Base-by-base conservation (phyloP, 2,888 invertebrate genomes). In the Oligia fasciuncula region DNA sequence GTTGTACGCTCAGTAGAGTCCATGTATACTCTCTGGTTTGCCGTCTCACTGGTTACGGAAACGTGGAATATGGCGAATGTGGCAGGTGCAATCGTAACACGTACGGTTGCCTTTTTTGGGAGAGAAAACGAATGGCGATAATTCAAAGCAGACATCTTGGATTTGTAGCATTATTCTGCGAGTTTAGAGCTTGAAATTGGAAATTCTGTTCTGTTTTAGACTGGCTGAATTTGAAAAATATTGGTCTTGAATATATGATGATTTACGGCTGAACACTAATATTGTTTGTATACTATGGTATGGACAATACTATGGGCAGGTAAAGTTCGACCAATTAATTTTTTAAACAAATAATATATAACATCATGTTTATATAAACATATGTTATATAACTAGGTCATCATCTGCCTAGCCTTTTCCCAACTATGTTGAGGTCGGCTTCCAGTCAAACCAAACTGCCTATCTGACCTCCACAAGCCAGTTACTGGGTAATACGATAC, bases 71-170 rank as follows among this genome's bases (percentile, higher is more conserved):
- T 77, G 76, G 84, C 3, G 75, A 76, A 74, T 49, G 72, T 84
- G 84, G 67, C 85, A 87, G 87, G 80, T 80, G 80, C 85, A 79
- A 74, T 79, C 76, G 79, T 57, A 72, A 74, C 63, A 82, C 57
- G 68, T 76, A 66, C 46, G 65, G 65, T 73, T 66, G 65, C 35
- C 63, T 84, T 85, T 85, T 85, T 87, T 49, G 19, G 40, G 49
- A 63, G 4, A 70, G 49, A 69, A 76, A 83, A 73, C 62, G 73
- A 62, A 73, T 83, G 67, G 68, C 69, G 72, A 87, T 85, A 84
- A 80, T 73, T 84, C 69, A 85, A 75, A 69, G 57, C 72, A 63
- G 84, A 75, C 76, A 87, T 85, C 80, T 85, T 85, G 74, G 8
- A 79, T 73, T 79, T 85, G 69, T 79, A 63, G 67, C 29, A 72